Percentiles rank a stretch among this genome's conserved stretches.
Evolutionary conservation across 1,140 invertebrate species (phyloP).

Genomic region (Drosophila prosaltans): DNA sequence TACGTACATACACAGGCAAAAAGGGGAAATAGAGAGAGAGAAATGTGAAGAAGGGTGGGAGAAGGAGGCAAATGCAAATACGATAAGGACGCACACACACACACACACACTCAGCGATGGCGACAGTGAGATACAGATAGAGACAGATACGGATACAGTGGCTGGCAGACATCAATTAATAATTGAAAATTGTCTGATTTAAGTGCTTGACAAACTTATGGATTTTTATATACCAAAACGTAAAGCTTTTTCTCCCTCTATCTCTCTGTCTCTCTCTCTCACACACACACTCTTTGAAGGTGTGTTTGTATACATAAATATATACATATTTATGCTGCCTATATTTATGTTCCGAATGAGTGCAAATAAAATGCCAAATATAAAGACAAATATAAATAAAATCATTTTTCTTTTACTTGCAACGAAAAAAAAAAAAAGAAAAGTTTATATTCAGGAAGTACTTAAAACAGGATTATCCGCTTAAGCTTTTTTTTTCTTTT

Average conservation of each 20-base stretch:
- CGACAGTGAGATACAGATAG: constrained; percentile 37
- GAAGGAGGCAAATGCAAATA: constrained; percentile 46
- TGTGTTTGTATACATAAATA: neutral
- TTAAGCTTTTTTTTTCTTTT: constrained; percentile 6
- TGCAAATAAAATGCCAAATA: constrained; percentile 2
- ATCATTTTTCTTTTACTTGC: neutral
- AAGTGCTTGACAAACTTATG: constrained; percentile 34
- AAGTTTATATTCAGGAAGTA: constrained; percentile 24
- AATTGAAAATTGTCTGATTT: constrained; percentile 59
- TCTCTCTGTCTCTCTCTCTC: neutral
- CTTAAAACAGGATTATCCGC: constrained; percentile 19
- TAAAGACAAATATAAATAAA: constrained; percentile 9
- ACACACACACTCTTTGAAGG: neutral
- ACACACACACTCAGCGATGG: neutral
- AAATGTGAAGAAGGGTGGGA: constrained; percentile 21
- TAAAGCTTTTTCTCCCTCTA: neutral
- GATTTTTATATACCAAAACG: constrained; percentile 10
- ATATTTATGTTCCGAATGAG: constrained; percentile 2
- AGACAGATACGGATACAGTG: constrained; percentile 26
- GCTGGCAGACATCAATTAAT: constrained; percentile 56
- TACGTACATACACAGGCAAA: neutral
- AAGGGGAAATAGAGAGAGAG: neutral
- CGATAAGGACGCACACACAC: constrained; percentile 26
- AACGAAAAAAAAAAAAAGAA: neutral
- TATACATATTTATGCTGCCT: neutral